phyloP scores from a whole-genome alignment of 2,888 invertebrate genomes.

The Parnassius mnemosyne region DNA sequence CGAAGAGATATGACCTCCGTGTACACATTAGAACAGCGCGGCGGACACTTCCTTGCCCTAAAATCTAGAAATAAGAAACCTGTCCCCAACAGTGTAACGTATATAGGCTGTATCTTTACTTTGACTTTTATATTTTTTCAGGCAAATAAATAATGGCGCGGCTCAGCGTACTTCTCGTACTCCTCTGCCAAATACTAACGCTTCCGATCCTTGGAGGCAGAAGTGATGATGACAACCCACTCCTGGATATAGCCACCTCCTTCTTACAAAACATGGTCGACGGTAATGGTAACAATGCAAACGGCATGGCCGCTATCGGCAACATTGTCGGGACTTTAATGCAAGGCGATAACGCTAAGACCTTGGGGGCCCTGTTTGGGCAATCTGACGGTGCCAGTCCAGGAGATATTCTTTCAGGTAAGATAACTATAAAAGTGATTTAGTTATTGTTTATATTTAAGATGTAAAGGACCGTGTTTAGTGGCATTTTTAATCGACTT shows the following conservation, averaged over 20 bases:
- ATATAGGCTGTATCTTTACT: background rate
- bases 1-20: background rate
- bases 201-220: slow-evolving; percentile 52
- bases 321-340: slow-evolving; percentile 84
- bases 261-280: slow-evolving; percentile 83
- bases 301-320: slow-evolving; percentile 81
- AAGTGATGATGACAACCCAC: slow-evolving; percentile 76
- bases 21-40: background rate
- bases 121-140: slow-evolving; percentile 7
- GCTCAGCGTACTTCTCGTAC: slow-evolving; percentile 42
- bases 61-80: background rate
- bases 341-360: slow-evolving; percentile 84
- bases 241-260: slow-evolving; percentile 85
- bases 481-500: too few relatives aligned
- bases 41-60: background rate
- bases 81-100: background rate
- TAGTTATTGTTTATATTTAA: background rate
- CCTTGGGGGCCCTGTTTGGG: slow-evolving; percentile 58
- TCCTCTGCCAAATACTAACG: slow-evolving; percentile 46
- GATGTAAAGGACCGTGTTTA: too few relatives aligned
- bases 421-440: slow-evolving; percentile 25
- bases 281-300: slow-evolving; percentile 52
- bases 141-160: slow-evolving; percentile 48
- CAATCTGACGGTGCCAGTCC: slow-evolving; percentile 56
- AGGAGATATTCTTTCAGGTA: slow-evolving; percentile 75